Evolutionary conservation across 2,797 vertebrate genomes (phyloP).

Genomic region (Mus minutoides): DNA sequence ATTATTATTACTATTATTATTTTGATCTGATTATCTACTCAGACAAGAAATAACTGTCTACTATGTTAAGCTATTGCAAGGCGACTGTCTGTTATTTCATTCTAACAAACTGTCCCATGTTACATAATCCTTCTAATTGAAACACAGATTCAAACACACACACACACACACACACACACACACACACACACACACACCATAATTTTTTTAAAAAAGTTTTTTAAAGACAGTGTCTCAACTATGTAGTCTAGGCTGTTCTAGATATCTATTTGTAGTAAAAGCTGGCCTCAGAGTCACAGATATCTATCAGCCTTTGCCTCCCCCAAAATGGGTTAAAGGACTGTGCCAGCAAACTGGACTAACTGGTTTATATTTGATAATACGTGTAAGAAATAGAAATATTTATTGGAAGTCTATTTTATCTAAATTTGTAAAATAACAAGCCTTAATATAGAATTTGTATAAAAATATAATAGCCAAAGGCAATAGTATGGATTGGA

Average conservation of each 20-base stretch:
- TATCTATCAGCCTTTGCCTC: background rate
- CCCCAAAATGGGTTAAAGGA: background rate
- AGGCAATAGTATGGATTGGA: background rate
- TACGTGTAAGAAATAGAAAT: background rate
- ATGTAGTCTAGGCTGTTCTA: background rate
- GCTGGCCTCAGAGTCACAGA: background rate
- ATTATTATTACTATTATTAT: slow-evolving; percentile 1
- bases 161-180: background rate
- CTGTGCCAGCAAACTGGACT: background rate
- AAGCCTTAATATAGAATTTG: background rate
- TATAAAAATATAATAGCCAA: background rate
- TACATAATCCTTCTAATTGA: background rate
- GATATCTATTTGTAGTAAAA: background rate
- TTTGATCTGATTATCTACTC: background rate
- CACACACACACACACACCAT: background rate
- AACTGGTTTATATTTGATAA: background rate
- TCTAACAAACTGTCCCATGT: background rate
- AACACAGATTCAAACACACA: background rate
- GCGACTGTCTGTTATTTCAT: background rate
- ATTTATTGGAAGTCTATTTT: background rate
- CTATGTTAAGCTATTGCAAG: slow-evolving; percentile 12
- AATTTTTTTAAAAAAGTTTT: background rate
- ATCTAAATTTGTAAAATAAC: background rate
- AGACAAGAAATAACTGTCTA: background rate
- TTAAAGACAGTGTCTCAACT: background rate